phyloP scores from a whole-genome alignment of 1,140 invertebrate genomes.

The Pseudomyrmex sp. region DNA sequence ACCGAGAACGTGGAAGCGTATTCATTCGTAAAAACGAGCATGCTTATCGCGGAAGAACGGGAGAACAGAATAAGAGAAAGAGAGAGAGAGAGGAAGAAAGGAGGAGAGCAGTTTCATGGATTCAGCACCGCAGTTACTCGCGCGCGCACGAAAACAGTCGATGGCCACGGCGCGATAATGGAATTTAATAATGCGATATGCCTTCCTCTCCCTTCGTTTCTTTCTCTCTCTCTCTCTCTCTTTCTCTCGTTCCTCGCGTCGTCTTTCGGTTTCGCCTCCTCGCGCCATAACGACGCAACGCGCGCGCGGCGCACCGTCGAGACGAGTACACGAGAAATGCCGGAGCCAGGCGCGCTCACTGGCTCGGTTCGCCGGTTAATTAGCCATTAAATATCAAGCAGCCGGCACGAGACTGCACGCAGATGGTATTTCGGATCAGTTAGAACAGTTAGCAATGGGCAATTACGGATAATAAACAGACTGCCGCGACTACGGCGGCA shows the following conservation, averaged over 20 bases:
- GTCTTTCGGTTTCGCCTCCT: conserved; percentile 34
- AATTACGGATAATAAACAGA: conserved; percentile 76
- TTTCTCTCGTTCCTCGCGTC: conserved; percentile 17
- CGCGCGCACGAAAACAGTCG: conserved; percentile 66
- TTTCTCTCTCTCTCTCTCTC: conserved; percentile 38
- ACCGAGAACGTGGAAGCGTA: conserved; percentile 22
- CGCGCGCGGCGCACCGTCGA: conserved; percentile 19
- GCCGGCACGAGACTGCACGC: conserved; percentile 66
- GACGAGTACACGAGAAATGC: conserved; percentile 46
- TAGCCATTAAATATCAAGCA: conserved; percentile 77
- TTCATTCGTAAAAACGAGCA: conserved; percentile 60
- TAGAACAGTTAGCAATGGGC: conserved; percentile 66
- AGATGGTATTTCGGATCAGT: conserved; percentile 74
- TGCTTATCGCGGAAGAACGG: conserved; percentile 48
- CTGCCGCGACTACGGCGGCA: conserved; percentile 40
- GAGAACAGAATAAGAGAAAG: conserved; percentile 15
- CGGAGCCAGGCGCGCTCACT: conserved; percentile 40
- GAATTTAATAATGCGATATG: conserved; percentile 70
- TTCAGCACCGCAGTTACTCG: conserved; percentile 54
- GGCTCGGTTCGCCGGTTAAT: conserved; percentile 70
- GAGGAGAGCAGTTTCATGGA: conserved; percentile 44
- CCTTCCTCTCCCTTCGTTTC: not conserved
- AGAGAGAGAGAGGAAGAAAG: too few relatives aligned
- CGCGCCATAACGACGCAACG: conserved; percentile 19
- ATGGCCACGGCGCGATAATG: conserved; percentile 64